Base-by-base conservation (phyloP, 1,140 invertebrate species). In the Scaptodrosophila lebanonensis region DNA sequence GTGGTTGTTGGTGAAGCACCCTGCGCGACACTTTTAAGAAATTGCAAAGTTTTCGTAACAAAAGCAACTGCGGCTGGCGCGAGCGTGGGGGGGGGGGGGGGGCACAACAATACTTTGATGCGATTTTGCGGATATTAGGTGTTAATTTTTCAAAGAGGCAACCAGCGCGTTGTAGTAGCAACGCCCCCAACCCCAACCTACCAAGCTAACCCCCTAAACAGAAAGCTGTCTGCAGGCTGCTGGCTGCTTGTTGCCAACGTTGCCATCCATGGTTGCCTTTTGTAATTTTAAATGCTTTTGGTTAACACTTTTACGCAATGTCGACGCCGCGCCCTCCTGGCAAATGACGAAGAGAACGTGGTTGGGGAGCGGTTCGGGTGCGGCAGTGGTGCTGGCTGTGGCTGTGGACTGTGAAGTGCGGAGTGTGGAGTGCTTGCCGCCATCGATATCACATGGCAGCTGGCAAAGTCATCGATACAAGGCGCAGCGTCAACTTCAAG, bases 301-400 rank as follows among this genome's bases (percentile, higher is more conserved):
- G 75, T 79, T 79, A 79, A 79, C 75, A 79, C 75, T 79, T 79
- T 79, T 77, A 77, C 73, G 73, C 75, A 82, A 82, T 82, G 75
- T 70, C 65, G 50, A 82, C n/a, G n/a, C n/a, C n/a, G n/a, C n/a
- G n/a, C n/a, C n/a, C n/a, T n/a, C n/a, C n/a, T n/a, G n/a, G n/a
- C n/a, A n/a, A n/a, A n/a, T n/a, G n/a, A n/a, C n/a, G n/a, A n/a
- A n/a, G n/a, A n/a, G n/a, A n/a, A n/a, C n/a, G n/a, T n/a, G n/a
- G n/a, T n/a, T n/a, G n/a, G n/a, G n/a, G n/a, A n/a, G n/a, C n/a
- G n/a, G n/a, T n/a, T n/a, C n/a, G n/a, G n/a, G n/a, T n/a, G n/a
- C n/a, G n/a, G n/a, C n/a, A n/a, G n/a, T n/a, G n/a, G n/a, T n/a
- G n/a, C n/a, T n/a, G n/a, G n/a, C n/a, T n/a, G n/a, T n/a, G n/a